These are phyloP conservation scores for Cataglyphis hispanica DNA, from an alignment of 1,140 invertebrate species.

Conservation along the genomic window DNA sequence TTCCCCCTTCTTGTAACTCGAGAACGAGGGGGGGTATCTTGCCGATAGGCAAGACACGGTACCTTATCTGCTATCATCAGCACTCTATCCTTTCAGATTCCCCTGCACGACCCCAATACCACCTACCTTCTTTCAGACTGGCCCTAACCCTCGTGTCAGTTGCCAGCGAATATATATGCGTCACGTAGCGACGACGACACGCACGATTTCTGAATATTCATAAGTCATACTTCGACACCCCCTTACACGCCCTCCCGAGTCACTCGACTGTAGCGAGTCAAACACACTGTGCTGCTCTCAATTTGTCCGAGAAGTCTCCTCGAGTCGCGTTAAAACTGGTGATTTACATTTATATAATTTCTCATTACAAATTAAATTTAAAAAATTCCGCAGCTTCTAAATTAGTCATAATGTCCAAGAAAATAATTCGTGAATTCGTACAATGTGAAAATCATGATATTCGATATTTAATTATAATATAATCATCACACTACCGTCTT, in stretches of 20 bases:
- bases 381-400: not conserved
- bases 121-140: constrained; percentile 31
- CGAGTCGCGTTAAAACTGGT: constrained; percentile 1
- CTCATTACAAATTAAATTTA: not conserved
- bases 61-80: constrained; percentile 76
- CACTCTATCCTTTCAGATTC: constrained; percentile 42
- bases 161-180: constrained; percentile 68
- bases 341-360: not conserved
- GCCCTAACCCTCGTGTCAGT: constrained; percentile 49
- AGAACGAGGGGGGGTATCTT: constrained; percentile 55
- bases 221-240: constrained; percentile 68
- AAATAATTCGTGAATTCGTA: not conserved
- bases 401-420: not conserved
- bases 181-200: constrained; percentile 73
- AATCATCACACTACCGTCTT: not conserved
- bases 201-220: constrained; percentile 78
- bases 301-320: constrained; percentile 61
- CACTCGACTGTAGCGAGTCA: constrained; percentile 20
- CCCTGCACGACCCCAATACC: constrained; percentile 5
- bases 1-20: constrained; percentile 67
- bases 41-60: constrained; percentile 73
- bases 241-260: constrained; percentile 46
- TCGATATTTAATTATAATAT: not conserved
- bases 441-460: not conserved
- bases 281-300: constrained; percentile 50